phyloP scores from a whole-genome alignment of 2,797 vertebrate genomes.

The Dendrocincla tyrannina region DNA sequence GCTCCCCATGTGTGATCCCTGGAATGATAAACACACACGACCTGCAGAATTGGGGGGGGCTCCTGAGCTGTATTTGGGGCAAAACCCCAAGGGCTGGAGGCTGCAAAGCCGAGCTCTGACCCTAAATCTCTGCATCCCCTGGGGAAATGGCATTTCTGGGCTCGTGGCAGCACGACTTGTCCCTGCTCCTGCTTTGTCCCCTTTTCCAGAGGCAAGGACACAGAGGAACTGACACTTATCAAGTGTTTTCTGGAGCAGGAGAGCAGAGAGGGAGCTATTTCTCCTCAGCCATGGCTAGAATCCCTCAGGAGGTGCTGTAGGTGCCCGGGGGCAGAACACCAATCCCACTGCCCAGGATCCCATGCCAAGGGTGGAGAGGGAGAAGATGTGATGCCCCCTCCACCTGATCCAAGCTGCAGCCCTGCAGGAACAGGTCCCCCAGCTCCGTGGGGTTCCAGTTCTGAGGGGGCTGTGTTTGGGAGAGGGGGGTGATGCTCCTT shows the following conservation, averaged over 20 bases:
- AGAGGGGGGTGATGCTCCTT: background rate
- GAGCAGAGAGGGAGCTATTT: background rate
- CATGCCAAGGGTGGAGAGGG: background rate
- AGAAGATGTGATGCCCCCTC: background rate
- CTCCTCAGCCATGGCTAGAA: background rate
- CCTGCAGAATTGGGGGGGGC: background rate
- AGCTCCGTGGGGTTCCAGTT: background rate
- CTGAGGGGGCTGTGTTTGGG: accelerated
- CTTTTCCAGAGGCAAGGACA: background rate
- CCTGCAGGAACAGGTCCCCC: background rate
- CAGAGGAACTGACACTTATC: background rate
- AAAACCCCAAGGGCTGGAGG: background rate
- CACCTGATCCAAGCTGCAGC: accelerated
- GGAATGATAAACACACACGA: background rate
- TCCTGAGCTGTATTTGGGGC: background rate
- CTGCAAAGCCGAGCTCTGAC: background rate
- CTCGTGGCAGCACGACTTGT: background rate
- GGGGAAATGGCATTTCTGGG: background rate
- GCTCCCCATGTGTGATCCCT: background rate
- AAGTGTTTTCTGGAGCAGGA: background rate
- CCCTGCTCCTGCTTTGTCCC: background rate
- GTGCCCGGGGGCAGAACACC: too few species aligned
- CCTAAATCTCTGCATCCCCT: background rate
- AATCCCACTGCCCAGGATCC: background rate
- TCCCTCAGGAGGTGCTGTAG: background rate